Base-by-base conservation (phyloP, 2,888 invertebrate species). In the Periphyllus acericola region DNA sequence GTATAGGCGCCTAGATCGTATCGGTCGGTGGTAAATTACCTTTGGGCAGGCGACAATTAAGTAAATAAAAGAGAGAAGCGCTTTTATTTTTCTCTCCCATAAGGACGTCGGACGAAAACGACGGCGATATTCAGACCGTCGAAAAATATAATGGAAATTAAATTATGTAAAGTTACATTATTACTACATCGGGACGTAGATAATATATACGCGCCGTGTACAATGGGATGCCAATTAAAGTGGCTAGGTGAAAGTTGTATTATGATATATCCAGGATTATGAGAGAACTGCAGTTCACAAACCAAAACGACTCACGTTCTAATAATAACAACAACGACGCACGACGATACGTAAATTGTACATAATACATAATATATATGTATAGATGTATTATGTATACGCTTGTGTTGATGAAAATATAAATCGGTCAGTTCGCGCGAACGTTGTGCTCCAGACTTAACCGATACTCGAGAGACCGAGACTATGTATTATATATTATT, bases 81-180 rank as follows among this genome's bases (percentile, higher is more conserved):
- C 4, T 40, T 68, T 80, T 79, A n/a, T 68, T 66, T 80, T 36
- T 66, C 14, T 66, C 68, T 68, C 19, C 9, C 14, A 46, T 46
- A 32, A 36, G 32, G 32, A 32, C 80, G 46, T 32, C 19, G 11
- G 21, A 55, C n/a, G 60, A 6, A 9, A 60, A 60, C 52, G 46
- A 46, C 71, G 82, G 36, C 3, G 14, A 32, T 46, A 40, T 75
- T 55, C 60, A 46, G 75, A 66, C 74, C 21, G 34, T 34, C 68
- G 34, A 78, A 84, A 78, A 80, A 36, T n/a, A 40, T 68, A 78
- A 76, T 68, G 68, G 46, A 36, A 78, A 78, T 84, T 25, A 34
- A 91, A 86, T 74, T 86, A 40, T 75, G 87, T 78, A 76, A 79
- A 82, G 55, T n/a, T 89, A 55, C 8, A 19, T 19, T 68, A 40